phyloP scores from a whole-genome alignment of 2,888 invertebrate species.

The Chalcis sispes region DNA sequence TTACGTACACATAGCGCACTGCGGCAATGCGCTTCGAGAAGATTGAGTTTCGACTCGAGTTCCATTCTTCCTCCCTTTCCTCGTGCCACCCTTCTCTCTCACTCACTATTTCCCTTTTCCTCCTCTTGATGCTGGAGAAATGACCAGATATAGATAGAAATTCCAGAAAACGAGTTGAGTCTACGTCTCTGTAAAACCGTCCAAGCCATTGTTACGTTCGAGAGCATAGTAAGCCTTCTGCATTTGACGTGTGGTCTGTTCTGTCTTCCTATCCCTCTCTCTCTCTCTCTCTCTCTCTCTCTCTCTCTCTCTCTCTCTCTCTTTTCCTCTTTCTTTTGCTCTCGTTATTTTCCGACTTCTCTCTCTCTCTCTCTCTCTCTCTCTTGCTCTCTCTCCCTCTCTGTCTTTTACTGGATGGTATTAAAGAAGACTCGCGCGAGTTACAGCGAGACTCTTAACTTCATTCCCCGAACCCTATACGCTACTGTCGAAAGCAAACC shows the following conservation, averaged over 20 bases:
- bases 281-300: neutral
- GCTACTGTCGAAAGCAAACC: neutral
- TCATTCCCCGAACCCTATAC: neutral
- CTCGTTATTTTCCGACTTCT: too few relatives aligned
- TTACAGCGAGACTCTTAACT: neutral
- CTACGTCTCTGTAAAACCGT: neutral
- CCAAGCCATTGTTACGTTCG: constrained; percentile 13
- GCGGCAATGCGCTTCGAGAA: constrained; percentile 26
- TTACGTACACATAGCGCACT: constrained; percentile 9
- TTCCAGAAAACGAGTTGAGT: neutral
- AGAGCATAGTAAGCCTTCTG: neutral
- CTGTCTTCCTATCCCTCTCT: too few relatives aligned
- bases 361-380: too few relatives aligned
- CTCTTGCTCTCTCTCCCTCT: too few relatives aligned
- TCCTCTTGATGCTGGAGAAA: neutral
- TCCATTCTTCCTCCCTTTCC: neutral
- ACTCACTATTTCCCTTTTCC: constrained; percentile 9
- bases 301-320: neutral
- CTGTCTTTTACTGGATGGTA: neutral
- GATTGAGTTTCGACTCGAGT: constrained; percentile 42
- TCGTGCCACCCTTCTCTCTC: too few relatives aligned
- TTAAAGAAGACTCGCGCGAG: neutral
- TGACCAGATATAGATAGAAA: neutral
- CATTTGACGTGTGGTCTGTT: neutral
- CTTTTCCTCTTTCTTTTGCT: too few relatives aligned